Evolutionary conservation across 2,888 invertebrate species (phyloP).

Genomic region (Chydorus sphaericus): DNA sequence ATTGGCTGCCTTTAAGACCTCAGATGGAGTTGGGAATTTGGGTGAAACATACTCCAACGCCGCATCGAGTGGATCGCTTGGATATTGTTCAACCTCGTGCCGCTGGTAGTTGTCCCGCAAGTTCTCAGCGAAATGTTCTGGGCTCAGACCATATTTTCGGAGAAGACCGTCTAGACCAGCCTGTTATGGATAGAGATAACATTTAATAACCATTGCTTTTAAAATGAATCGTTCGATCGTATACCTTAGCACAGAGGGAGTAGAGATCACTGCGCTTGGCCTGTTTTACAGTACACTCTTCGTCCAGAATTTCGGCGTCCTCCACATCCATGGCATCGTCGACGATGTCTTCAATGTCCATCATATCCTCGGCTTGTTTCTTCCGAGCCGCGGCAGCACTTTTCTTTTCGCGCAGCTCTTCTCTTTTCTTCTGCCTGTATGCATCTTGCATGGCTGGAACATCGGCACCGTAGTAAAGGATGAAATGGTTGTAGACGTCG

Average conservation of each 20-base stretch:
- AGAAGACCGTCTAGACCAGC: slow-evolving; percentile 51
- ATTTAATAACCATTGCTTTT: no score
- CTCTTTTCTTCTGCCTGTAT: slow-evolving; percentile 45
- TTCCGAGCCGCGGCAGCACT: slow-evolving; percentile 49
- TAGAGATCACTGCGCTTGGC: slow-evolving; percentile 72
- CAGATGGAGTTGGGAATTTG: slow-evolving; percentile 54
- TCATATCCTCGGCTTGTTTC: slow-evolving; percentile 34
- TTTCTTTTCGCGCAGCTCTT: slow-evolving; percentile 22
- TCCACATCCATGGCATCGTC: slow-evolving; percentile 38
- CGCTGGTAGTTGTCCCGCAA: slow-evolving; percentile 86
- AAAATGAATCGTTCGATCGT: background rate
- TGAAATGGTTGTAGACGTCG: slow-evolving; percentile 85
- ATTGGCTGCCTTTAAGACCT: slow-evolving; percentile 76
- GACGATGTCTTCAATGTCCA: slow-evolving; percentile 35
- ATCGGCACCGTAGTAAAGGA: slow-evolving; percentile 77
- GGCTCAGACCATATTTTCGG: slow-evolving; percentile 78
- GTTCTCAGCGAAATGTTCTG: slow-evolving; percentile 93
- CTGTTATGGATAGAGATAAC: background rate
- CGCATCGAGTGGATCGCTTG: slow-evolving; percentile 63
- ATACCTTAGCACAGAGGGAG: slow-evolving; percentile 44
- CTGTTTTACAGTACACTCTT: slow-evolving; percentile 56
- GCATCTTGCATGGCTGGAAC: slow-evolving; percentile 68
- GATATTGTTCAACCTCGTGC: slow-evolving; percentile 86
- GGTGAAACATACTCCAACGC: slow-evolving; percentile 53
- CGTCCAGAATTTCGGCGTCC: slow-evolving; percentile 27